Base-by-base conservation (phyloP, 2,797 vertebrate genomes). In the Cephalopachus bancanus region DNA sequence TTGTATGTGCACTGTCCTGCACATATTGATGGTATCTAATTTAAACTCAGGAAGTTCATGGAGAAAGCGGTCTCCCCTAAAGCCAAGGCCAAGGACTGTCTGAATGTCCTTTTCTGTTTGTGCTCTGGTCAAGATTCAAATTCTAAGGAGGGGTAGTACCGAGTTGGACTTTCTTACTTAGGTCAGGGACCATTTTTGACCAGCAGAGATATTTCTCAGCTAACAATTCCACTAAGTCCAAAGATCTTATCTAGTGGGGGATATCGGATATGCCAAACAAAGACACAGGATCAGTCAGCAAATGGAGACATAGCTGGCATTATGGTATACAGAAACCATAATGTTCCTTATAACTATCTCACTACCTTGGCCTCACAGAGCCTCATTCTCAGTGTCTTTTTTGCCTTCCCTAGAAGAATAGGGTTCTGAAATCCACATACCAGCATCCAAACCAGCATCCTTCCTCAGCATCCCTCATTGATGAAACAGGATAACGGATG, bases 1-100 rank as follows among this genome's bases (percentile, higher is more conserved):
- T n/a, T 24, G 12, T 6, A 7, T 16, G 17, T 17, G 30, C 5
- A 5, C 1, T 0, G 1, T 14, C 49, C 12, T 8, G 44, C 17
- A 10, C 2, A 7, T 33, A 1, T 37, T 71, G 62, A 14, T 51
- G 49, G 59, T 44, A 24, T 30, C 60, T 37, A 57, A 81, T 26
- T 60, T 3, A 17, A 17, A 12, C 37, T 30, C 28, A 30, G 53
- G 30, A 67, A n/a, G 26, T 10, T 83, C 78, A 53, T 0, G 11
- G 59, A 33, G 26, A 87, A 79, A 93, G 44, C 76, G 76, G 20
- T 9, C 20, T 87, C 26, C 37, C 53, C 17, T 1, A 49, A 59
- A 85, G 59, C 9, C 60, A 59, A 62, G 26, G 28, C 69, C 60
- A 69, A n/a, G 44, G 44, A 15, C 22, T 20, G 17, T 89, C 20